Base-by-base conservation (phyloP, 2,797 vertebrate genomes). In the Darevskia mixta region DNA sequence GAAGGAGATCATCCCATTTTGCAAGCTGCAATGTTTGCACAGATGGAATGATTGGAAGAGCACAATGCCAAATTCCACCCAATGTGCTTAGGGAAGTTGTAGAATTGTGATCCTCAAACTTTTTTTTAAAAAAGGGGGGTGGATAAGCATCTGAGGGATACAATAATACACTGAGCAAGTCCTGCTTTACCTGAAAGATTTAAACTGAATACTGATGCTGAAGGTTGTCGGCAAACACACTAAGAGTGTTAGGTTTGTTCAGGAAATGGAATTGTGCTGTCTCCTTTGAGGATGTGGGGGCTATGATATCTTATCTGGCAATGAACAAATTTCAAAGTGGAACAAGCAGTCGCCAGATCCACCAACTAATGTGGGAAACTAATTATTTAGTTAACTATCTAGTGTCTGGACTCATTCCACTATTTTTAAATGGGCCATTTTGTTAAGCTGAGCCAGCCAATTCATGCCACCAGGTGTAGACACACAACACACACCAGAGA, bases 401-500 rank as follows among this genome's bases (percentile, higher is more conserved):
- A n/a, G 29, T 7, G 25, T 43, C 79, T 83, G 18, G 25, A 88
- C 32, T 38, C 9, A 1, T 45, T 4, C 1, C 55, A 64, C 1
- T 90, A 58, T 73, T 89, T 86, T 64, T 73, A 86, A 23, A 79
- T 3, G 43, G 49, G 49, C 72, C 72, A 25, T 23, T 64, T 76
- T 83, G 55, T 35, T 89, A 87, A 82, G 27, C 27, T 80, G 66
- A 18, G n/a, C 76, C 55, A 66, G 20, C 2, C 86, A 83, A 77
- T 83, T 75, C 80, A 27, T 67, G 43, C 8, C 81, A 45, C 77
- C 87, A 77, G 77, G 29, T 72, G 1, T 61, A 86, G 0, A 0
- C 29, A 4, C 64, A 41, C 10, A 13, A 41, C 43, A 58, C 11
- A 35, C 67, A 20, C 29, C 82, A 87, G 79, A 88, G 66, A n/a